Base-by-base conservation (phyloP, 2,888 invertebrate species). In the Hypsopygia costalis region DNA sequence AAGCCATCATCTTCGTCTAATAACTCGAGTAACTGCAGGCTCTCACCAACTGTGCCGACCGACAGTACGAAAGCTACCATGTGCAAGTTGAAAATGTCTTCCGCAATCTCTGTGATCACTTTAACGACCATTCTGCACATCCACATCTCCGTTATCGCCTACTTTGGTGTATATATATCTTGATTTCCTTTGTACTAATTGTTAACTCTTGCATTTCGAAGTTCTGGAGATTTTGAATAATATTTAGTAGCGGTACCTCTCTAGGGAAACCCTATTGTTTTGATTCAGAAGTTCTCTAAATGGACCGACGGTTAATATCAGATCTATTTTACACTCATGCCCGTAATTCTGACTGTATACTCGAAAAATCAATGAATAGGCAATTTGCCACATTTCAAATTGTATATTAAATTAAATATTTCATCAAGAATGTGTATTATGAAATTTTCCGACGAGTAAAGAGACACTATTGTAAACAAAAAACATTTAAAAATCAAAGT, bases 371-470 rank as follows among this genome's bases (percentile, higher is more conserved):
- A 86, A 57, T 8, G 82, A 85, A 60, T 86, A 88, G 59, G 85
- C 81, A 55, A 87, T 80, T 62, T 83, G 81, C 87, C 87, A 88
- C 87, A 88, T 88, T 66, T 76, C 79, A 68, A 52, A 46, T n/a
- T n/a, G n/a, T 3, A 16, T 16, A 16, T 16, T 4, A 2, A 16
- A 16, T 16, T 3, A 16, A 16, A 3, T 16, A 3, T 3, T 16
- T 16, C 16, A 16, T 16, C 16, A 16, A 16, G 16, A 16, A 16
- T 16, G 16, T n/a, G n/a, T n/a, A n/a, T n/a, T n/a, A n/a, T n/a
- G n/a, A n/a, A n/a, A n/a, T n/a, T n/a, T n/a, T n/a, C n/a, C n/a
- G n/a, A n/a, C n/a, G n/a, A n/a, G n/a, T n/a, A n/a, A n/a, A n/a
- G n/a, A n/a, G n/a, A n/a, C n/a, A n/a, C n/a, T n/a, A n/a, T n/a